Evolutionary conservation across 1,140 invertebrate species (phyloP), one percentile per base, ranked within the genome.

Genomic region (Brachionus manjavacas): DNA sequence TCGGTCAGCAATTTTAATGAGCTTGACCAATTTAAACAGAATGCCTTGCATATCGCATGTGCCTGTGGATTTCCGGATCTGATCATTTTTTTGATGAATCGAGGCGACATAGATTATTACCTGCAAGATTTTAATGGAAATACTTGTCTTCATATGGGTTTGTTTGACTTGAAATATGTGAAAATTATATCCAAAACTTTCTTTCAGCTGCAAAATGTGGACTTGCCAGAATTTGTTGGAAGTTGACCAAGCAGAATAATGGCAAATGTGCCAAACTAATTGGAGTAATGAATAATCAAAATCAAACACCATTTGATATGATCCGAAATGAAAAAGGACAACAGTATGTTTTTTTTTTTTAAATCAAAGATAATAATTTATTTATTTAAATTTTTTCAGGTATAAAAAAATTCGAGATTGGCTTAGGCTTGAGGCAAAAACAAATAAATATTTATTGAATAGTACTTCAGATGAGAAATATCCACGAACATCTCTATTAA

Each of bases 11-110:
- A 81, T 46, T 68, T 81, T 12, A 81, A 68, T 41, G 79, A 81
- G 4, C 12, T 81, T 9, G 79, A 81, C 39, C 52, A 81, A 39
- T 81, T 81, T 46, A 31, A 68, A 23, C 79, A 81, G 25, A 81
- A 64, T 64, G 79, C 79, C 39, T 25, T 81, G 0, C 79, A 81
- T 68, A 81, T 81, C 39, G 79, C 79, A 43, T 81, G 79, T 68
- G 79, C 79, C 20, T 41, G 52, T 25, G 79, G 79, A 23, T 81
- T 64, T 64, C 25, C 52, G 9, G 79, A 81, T 46, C 25, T 81
- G 4, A 81, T 81, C 11, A 60, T 41, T 9, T 81, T 64, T 81
- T 64, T 81, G 11, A 60, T 64, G 6, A 43, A 64, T 4, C 52
- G 79, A 28, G 79, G 79, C 12, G 52, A 68, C 9, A 39, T 81